Conservation (phyloP, 2,797 vertebrate species). For the Muscicapa comitata region DNA sequence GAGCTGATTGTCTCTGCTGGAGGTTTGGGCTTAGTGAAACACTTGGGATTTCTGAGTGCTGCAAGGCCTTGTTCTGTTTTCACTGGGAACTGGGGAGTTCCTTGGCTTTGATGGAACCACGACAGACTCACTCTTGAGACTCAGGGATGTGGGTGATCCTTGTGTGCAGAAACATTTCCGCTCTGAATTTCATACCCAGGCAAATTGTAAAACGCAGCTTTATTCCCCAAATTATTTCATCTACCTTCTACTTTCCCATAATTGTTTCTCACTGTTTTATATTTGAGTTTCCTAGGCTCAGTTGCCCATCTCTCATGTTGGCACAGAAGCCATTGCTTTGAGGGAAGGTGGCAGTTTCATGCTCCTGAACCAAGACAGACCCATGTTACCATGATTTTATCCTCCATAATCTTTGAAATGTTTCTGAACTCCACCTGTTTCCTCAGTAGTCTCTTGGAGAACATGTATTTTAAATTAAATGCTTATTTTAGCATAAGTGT, state of each 20-base stretch:
- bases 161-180: not conserved
- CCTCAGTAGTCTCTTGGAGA: not conserved
- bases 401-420: not conserved
- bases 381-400: not conserved
- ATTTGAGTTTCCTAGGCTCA: not conserved
- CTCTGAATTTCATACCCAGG: not conserved
- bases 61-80: not conserved
- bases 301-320: not conserved
- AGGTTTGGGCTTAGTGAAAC: not conserved
- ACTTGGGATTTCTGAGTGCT: not conserved
- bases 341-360: not conserved
- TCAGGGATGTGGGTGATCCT: not conserved
- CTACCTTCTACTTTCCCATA: not conserved
- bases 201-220: not conserved
- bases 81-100: not conserved
- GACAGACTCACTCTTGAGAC: not conserved
- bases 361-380: not conserved
- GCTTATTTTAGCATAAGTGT: fast-evolving
- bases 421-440: not conserved
- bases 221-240: not conserved
- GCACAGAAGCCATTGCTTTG: not conserved
- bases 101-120: not conserved
- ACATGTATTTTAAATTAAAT: not conserved
- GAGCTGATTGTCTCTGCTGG: not conserved
- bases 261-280: not conserved